A percentile compares a stretch with the other conserved stretches of the same genome.
Evolutionary conservation across 2,888 invertebrate genomes (phyloP).

Genomic region (Crioceris asparagi): DNA sequence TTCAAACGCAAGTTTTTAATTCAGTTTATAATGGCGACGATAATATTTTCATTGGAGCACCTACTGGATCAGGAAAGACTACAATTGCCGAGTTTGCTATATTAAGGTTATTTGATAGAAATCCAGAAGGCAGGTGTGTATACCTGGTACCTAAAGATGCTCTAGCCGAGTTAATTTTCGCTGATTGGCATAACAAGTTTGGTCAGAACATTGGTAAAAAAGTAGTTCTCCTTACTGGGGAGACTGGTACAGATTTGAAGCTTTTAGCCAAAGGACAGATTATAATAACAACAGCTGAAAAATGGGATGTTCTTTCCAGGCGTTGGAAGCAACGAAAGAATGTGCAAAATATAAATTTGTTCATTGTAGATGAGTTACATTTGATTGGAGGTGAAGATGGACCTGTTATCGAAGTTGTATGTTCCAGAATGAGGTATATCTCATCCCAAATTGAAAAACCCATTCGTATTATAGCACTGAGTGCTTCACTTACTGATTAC

Average conservation of each 20-base stretch:
- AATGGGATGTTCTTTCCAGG: conserved; percentile 97
- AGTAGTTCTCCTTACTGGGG: conserved; percentile 89
- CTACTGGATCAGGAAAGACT: conserved; percentile 86
- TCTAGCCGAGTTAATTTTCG: conserved; percentile 78
- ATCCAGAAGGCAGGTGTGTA: conserved; percentile 74
- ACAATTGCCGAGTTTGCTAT: conserved; percentile 95
- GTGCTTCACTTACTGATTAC: conserved; percentile 79
- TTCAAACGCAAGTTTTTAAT: conserved; percentile 94
- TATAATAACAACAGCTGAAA: conserved; percentile 94
- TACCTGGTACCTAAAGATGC: conserved; percentile 89
- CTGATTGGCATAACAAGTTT: conserved; percentile 89
- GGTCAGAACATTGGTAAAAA: conserved; percentile 66
- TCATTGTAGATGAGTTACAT: conserved; percentile 95
- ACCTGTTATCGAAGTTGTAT: conserved; percentile 88
- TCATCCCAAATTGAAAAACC: conserved; percentile 85
- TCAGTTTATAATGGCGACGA: conserved; percentile 97
- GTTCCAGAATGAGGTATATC: conserved; percentile 82
- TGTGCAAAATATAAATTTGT: conserved; percentile 91
- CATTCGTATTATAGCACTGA: conserved; percentile 88
- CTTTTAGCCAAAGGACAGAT: conserved; percentile 85
- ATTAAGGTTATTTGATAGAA: conserved; percentile 68
- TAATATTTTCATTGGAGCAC: conserved; percentile 92
- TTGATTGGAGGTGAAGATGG: conserved; percentile 82
- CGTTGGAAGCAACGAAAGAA: conserved; percentile 99
- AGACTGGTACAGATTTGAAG: conserved; percentile 95